These are phyloP conservation scores for Takifugu rubripes DNA, from an alignment of 2,797 vertebrate genomes.

Conservation along the genomic window DNA sequence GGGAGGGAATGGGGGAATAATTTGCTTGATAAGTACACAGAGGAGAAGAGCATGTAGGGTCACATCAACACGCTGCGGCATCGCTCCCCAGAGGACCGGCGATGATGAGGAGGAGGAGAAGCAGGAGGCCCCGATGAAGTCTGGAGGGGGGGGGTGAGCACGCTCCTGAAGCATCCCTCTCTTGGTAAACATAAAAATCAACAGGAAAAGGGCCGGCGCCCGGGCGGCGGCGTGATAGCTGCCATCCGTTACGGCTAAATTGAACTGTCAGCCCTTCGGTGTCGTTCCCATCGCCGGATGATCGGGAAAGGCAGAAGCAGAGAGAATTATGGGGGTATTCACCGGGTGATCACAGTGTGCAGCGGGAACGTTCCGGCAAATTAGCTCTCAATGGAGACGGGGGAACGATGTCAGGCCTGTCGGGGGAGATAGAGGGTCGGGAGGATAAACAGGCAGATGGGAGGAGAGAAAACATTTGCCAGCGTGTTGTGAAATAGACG, in stretches of 20 bases:
- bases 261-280: constrained; percentile 92
- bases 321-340: constrained; percentile 78
- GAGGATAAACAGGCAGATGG: constrained; percentile 61
- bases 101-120: constrained; percentile 50
- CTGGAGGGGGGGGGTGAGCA: constrained; percentile 48
- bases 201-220: constrained; percentile 57
- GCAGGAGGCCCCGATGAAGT: constrained; percentile 42
- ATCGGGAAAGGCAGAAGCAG: constrained; percentile 62
- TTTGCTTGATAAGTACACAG: constrained; percentile 73
- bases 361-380: constrained; percentile 78
- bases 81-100: constrained; percentile 81
- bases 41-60: constrained; percentile 72
- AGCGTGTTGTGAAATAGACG: constrained; percentile 17
- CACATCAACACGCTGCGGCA: constrained; percentile 82
- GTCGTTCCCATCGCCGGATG: constrained; percentile 84
- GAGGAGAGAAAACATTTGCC: constrained; percentile 11
- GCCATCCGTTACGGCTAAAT: constrained; percentile 96
- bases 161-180: constrained; percentile 53
- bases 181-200: constrained; percentile 81
- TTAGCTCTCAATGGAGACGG: constrained; percentile 70
- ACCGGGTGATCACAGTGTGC: constrained; percentile 79
- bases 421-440: constrained; percentile 72
- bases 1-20: constrained; percentile 67
- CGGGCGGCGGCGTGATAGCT: constrained; percentile 75
- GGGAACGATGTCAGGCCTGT: constrained; percentile 61